phyloP scores from a whole-genome alignment of 2,888 invertebrate genomes.

The Alviniconcha strummeri region DNA sequence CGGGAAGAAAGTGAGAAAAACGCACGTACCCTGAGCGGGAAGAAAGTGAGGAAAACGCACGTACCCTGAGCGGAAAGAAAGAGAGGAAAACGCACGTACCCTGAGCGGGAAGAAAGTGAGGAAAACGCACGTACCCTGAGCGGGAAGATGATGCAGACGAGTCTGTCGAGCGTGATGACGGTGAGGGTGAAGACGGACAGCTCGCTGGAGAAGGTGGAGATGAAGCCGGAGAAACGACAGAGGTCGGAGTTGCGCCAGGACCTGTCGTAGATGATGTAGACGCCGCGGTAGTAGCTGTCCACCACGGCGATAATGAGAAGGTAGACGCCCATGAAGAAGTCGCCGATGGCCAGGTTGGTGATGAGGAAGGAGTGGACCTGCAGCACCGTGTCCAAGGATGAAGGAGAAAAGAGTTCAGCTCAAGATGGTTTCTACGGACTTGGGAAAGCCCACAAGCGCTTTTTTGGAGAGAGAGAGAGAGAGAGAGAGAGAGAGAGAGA shows the following conservation, averaged over 20 bases:
- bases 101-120: too few relatives aligned
- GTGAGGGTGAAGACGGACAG: slow-evolving; percentile 74
- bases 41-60: too few relatives aligned
- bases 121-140: slow-evolving; percentile 47
- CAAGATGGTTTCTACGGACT: too few relatives aligned
- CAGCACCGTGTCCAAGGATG: neutral
- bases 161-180: slow-evolving; percentile 73
- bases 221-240: slow-evolving; percentile 69
- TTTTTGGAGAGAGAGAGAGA: neutral
- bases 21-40: too few relatives aligned
- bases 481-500: slow-evolving; percentile 11
- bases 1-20: too few relatives aligned
- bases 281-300: slow-evolving; percentile 73
- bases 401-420: neutral
- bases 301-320: slow-evolving; percentile 69
- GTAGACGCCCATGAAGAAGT: slow-evolving; percentile 71
- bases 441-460: too few relatives aligned
- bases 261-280: slow-evolving; percentile 70
- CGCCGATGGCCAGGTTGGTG: slow-evolving; percentile 68
- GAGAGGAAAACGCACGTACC: too few relatives aligned
- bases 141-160: slow-evolving; percentile 73
- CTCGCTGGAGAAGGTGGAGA: slow-evolving; percentile 73
- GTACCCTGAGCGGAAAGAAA: too few relatives aligned
- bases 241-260: slow-evolving; percentile 65
- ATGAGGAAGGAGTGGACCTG: slow-evolving; percentile 75